Percentiles rank a stretch among this genome's conserved stretches.
Conservation (phyloP, 2,888 invertebrate genomes). For the Chrysolina oricalcia region DNA sequence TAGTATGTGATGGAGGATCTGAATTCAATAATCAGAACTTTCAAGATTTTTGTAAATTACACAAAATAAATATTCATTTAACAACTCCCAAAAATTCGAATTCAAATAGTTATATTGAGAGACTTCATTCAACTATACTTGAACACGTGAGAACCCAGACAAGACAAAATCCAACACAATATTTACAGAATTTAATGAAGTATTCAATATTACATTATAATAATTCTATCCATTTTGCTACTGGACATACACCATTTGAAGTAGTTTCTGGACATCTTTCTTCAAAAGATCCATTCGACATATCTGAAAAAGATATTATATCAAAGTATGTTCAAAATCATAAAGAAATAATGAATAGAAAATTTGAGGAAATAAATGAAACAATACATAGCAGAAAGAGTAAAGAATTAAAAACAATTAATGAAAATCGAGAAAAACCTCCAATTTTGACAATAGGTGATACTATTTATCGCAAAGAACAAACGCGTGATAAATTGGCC, state of each 20-base stretch:
- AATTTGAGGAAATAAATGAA: not conserved
- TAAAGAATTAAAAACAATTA: constrained; percentile 1
- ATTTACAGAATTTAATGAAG: not conserved
- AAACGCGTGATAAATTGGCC: constrained; percentile 25
- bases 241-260: constrained; percentile 10
- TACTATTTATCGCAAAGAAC: constrained; percentile 6
- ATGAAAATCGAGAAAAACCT: not conserved
- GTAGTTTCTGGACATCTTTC: too few species aligned
- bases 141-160: not conserved
- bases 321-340: too few species aligned
- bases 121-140: not conserved
- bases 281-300: not conserved
- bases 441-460: not conserved
- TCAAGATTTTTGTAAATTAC: constrained; percentile 2
- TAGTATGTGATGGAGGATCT: not conserved
- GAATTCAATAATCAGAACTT: not conserved
- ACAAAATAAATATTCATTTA: not conserved
- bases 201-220: not conserved
- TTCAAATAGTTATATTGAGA: not conserved
- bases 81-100: not conserved
- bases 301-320: too few species aligned
- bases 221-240: constrained; percentile 11
- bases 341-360: not conserved
- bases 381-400: not conserved
- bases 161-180: not conserved